phyloP scores from a whole-genome alignment of 2,113 vertebrate species.

The Hippocampus barbouri region DNA sequence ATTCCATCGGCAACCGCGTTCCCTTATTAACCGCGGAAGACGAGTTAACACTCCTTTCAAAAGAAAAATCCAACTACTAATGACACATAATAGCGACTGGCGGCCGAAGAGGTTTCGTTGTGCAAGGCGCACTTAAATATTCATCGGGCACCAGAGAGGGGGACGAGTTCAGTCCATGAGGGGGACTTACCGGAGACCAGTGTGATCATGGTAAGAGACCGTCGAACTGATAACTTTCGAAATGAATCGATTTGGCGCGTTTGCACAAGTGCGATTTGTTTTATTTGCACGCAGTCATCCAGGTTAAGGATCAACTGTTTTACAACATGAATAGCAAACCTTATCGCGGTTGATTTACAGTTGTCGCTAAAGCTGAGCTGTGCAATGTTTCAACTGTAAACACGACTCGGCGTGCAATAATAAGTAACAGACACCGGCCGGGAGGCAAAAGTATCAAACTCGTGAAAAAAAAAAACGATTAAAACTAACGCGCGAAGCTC shows the following conservation, averaged over 20 bases:
- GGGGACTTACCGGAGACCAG: slow-evolving; percentile 2
- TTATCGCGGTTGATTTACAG: background rate
- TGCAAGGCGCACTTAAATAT: slow-evolving; percentile 33
- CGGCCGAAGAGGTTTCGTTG: background rate
- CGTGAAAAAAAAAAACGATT: background rate
- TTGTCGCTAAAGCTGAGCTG: background rate
- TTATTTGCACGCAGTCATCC: background rate
- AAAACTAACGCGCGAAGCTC: background rate
- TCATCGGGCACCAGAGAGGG: slow-evolving; percentile 26
- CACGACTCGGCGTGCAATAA: background rate
- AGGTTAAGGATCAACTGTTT: background rate
- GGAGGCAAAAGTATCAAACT: background rate
- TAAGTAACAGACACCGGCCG: background rate
- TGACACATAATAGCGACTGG: background rate
- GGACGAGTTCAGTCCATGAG: background rate
- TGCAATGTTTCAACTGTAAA: slow-evolving; percentile 1
- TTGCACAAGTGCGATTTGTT: background rate
- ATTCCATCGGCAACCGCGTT: slow-evolving; percentile 43
- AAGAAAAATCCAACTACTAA: background rate
- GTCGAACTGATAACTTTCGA: background rate
- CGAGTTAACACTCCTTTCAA: background rate
- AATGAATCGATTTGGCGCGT: background rate
- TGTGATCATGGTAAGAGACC: slow-evolving; percentile 60
- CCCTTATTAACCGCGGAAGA: background rate
- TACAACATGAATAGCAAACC: background rate